phyloP scores from a whole-genome alignment of 1,140 invertebrate species.

The Apis mellifera region Amel_HAv3.1 CM009941.2:6621001-6621500 shows the following conservation, averaged over 20 bases:
- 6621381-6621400: conserved; percentile 83
- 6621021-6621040: conserved; percentile 12
- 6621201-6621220: not conserved
- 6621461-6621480: not conserved
- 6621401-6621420: conserved; percentile 76
- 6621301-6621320: conserved; percentile 85
- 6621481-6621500: too few relatives aligned
- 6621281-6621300: conserved; percentile 85
- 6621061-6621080: conserved; percentile 43
- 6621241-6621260: conserved; percentile 62
- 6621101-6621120: conserved; percentile 62
- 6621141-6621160: conserved; percentile 27
- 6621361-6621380: conserved; percentile 82
- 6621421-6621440: too few relatives aligned
- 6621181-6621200: not conserved
- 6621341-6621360: conserved; percentile 73
- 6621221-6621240: not conserved
- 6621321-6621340: conserved; percentile 81
- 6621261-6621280: conserved; percentile 74
- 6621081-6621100: conserved; percentile 52
- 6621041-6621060: conserved; percentile 36
- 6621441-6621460: not conserved
- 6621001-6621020: conserved; percentile 28
- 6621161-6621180: not conserved
- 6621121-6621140: conserved; percentile 46